A percentile compares a stretch with the other conserved stretches of the same genome.
Conservation (phyloP, 2,113 vertebrate species). For the Sorex araneus region DNA sequence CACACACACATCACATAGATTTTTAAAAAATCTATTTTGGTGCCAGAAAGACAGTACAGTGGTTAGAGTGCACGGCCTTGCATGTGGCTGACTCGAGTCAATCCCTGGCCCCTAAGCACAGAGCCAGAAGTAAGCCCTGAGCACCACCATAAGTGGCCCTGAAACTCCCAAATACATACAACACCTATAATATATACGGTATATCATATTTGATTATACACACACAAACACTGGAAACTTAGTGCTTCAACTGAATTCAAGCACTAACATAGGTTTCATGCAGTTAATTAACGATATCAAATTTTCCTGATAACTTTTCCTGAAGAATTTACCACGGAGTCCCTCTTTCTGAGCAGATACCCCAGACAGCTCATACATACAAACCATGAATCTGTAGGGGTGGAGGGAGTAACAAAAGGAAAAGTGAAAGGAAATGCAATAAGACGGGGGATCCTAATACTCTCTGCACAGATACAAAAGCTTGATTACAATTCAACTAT, state of each 20-base stretch:
- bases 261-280: constrained; percentile 3
- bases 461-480: neutral
- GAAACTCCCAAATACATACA: neutral
- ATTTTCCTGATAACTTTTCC: neutral
- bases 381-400: too few species aligned
- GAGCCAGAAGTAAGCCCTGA: too few species aligned
- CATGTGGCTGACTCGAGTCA: too few species aligned
- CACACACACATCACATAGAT: too few species aligned
- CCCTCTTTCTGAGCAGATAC: too few species aligned
- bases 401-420: neutral
- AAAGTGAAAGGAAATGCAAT: neutral
- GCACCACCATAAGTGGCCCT: neutral
- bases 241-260: neutral
- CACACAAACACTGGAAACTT: neutral
- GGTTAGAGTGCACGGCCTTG: too few species aligned
- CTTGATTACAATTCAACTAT: neutral
- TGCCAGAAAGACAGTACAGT: too few species aligned
- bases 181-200: too few species aligned
- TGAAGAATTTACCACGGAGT: too few species aligned
- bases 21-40: neutral
- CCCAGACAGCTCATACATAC: too few species aligned
- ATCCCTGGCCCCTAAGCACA: too few species aligned
- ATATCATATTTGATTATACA: too few species aligned
- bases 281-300: neutral
- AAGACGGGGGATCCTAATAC: neutral